phyloP scores from a whole-genome alignment of 1,140 invertebrate species.

The Musca domestica region DNA sequence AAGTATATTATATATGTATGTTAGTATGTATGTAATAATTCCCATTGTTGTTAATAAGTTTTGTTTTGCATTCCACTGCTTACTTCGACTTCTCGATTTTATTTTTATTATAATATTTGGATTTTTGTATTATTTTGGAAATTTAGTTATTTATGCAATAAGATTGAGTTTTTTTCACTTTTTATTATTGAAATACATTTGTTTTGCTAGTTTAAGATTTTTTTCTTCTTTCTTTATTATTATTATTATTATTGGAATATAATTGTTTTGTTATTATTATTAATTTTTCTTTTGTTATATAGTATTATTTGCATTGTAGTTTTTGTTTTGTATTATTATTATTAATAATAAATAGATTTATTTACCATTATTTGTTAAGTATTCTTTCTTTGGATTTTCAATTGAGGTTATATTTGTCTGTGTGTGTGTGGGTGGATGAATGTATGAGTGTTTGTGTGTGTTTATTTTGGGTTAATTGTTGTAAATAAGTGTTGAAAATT shows the following conservation, averaged over 20 bases:
- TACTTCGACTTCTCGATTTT: too few relatives aligned
- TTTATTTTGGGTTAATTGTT: background rate
- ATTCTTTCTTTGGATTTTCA: background rate
- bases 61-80: background rate
- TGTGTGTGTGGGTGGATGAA: constrained; percentile 1
- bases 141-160: background rate
- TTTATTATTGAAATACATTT: constrained; percentile 10
- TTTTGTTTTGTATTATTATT: background rate
- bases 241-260: constrained; percentile 18
- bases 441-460: background rate
- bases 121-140: background rate
- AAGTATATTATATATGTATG: constrained; percentile 7
- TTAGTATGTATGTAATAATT: constrained; percentile 17
- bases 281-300: constrained; percentile 27
- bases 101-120: constrained; percentile 3
- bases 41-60: constrained; percentile 3
- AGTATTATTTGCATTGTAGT: constrained; percentile 12
- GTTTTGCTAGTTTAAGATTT: background rate
- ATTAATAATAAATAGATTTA: constrained; percentile 1
- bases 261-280: constrained; percentile 10
- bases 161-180: background rate
- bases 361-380: constrained; percentile 20
- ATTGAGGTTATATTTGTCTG: constrained; percentile 1
- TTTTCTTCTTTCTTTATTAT: background rate
- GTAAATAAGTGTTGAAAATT: background rate